phyloP scores from a whole-genome alignment of 2,888 invertebrate genomes.

The Helicoverpa assulta region DNA sequence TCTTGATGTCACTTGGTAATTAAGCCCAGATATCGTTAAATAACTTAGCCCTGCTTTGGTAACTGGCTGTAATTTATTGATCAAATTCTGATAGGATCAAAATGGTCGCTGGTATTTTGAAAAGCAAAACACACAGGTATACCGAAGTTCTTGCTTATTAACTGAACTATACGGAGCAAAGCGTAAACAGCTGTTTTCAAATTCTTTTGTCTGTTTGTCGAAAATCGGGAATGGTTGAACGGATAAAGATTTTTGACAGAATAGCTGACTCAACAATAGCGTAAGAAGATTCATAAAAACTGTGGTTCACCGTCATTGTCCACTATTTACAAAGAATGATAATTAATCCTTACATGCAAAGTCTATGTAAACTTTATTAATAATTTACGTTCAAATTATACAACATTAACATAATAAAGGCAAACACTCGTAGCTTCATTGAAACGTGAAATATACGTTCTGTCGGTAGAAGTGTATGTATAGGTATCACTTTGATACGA shows the following conservation, averaged over 20 bases:
- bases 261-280: constrained; percentile 44
- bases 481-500: constrained; percentile 8
- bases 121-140: too few relatives aligned
- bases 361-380: constrained; percentile 6
- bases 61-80: too few relatives aligned
- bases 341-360: background rate
- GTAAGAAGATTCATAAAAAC: constrained; percentile 23
- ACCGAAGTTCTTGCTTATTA: constrained; percentile 25
- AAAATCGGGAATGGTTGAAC: constrained; percentile 23
- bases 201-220: constrained; percentile 49
- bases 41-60: too few relatives aligned
- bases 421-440: constrained; percentile 13
- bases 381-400: background rate
- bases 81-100: too few relatives aligned
- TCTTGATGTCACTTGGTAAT: too few relatives aligned
- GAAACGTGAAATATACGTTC: constrained; percentile 23
- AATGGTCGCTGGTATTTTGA: too few relatives aligned
- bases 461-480: background rate
- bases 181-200: constrained; percentile 58
- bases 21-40: too few relatives aligned
- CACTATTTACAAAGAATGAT: constrained; percentile 13
- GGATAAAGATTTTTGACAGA: constrained; percentile 47
- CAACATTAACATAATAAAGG: constrained; percentile 6
- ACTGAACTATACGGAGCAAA: constrained; percentile 23
- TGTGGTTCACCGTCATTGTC: constrained; percentile 23